Base-by-base conservation (phyloP, 2,888 invertebrate species). In the Sminthurinus aureus region DNA sequence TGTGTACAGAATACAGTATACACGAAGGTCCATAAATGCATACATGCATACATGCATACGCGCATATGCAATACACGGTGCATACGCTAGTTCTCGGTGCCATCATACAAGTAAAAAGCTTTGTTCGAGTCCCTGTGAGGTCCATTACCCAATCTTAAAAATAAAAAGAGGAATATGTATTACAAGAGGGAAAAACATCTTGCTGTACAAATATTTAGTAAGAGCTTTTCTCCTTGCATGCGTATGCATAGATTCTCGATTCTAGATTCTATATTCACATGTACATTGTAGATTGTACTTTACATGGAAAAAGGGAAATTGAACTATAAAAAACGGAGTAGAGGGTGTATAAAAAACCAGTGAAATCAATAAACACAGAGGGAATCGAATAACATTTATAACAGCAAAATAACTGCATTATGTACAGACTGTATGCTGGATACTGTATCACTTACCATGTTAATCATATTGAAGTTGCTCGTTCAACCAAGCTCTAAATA, bases 41-140 rank as follows among this genome's bases (percentile, higher is more conserved):
- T 4, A 38, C 38, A 4, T 38, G 38, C 6, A 38, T 38, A 38
- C 3, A 6, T 38, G 6, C 38, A 38, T 38, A 38, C 38, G 38
- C 38, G 6, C 1, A 38, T 6, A 38, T 38, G 38, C 3, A 38
- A 38, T 38, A 6, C 38, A 38, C 6, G 6, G 38, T 38, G 38
- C 38, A 38, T 38, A 6, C 1, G 38, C 38, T 38, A 58, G 58
- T 58, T 58, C 58, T 58, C 58, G 58, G 58, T 58, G 58, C 58
- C 58, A 58, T 58, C 58, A 58, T 6, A 38, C 58, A 58, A 58
- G 58, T 58, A 58, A 58, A 58, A 58, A 58, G 58, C 58, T 58
- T 58, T 58, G 58, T 58, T 73, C 15, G 26, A 79, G 67, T 20
- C 79, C 79, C 79, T 79, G 79, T 79, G 79, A 71, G 79, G 79